A percentile compares a stretch with the other conserved stretches of the same genome.
These are phyloP conservation scores for Chloroceryle inda DNA, from an alignment of 2,797 vertebrate species.

Conservation along the genomic window DNA sequence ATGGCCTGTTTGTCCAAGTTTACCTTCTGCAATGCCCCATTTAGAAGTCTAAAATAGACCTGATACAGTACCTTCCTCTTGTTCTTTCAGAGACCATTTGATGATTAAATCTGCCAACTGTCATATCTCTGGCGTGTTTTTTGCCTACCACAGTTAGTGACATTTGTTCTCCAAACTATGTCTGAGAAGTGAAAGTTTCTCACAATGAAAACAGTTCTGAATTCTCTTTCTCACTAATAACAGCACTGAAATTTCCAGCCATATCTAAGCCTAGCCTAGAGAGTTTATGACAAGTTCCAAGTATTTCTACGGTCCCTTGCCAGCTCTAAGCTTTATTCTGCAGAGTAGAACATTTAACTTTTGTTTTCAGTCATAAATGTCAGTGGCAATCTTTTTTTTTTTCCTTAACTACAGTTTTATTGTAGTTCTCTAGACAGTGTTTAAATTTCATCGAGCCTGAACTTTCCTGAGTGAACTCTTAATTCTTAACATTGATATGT, in stretches of 20 bases:
- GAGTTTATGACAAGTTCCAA: background rate
- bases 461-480: conserved; percentile 13
- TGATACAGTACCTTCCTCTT: background rate
- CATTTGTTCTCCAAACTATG: conserved; percentile 41
- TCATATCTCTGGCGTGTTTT: background rate
- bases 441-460: background rate
- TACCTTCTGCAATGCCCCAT: background rate
- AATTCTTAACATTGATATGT: conserved; percentile 23
- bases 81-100: conserved; percentile 20
- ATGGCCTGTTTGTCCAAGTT: background rate
- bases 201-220: background rate
- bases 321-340: background rate
- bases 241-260: background rate
- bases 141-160: conserved; percentile 42
- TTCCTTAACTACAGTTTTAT: background rate
- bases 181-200: conserved; percentile 31
- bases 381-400: background rate
- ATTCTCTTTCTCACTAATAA: background rate
- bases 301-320: background rate
- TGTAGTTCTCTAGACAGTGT: background rate
- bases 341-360: background rate
- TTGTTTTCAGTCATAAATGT: background rate
- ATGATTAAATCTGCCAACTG: conserved; percentile 43
- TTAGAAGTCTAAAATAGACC: conserved; percentile 39
- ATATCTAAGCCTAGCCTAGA: background rate